Evolutionary conservation across 2,797 vertebrate species (phyloP).

Genomic region (Hydrocynus forskahlii): DNA sequence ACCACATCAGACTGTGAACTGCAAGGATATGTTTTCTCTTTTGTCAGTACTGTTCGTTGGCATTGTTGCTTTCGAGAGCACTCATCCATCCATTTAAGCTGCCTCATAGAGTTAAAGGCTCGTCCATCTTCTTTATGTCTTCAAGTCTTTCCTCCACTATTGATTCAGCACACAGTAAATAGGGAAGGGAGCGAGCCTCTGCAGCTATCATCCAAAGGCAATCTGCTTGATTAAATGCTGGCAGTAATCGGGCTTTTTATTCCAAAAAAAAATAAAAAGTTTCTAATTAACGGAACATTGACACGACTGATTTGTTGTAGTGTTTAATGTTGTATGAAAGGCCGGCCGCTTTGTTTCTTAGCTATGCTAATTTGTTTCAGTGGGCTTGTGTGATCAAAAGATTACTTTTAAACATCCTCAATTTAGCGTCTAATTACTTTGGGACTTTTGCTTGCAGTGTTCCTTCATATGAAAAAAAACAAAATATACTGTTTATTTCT

Average conservation of each 20-base stretch:
- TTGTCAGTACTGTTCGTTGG: background rate
- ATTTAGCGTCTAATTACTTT: background rate
- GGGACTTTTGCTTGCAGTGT: background rate
- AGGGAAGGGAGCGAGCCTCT: slow-evolving; percentile 18
- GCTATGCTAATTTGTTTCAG: slow-evolving; percentile 10
- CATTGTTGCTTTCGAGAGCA: background rate
- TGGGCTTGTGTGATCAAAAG: slow-evolving; percentile 17
- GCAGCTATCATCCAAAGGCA: slow-evolving; percentile 43
- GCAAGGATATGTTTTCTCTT: background rate
- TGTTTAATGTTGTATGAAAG: slow-evolving; percentile 4
- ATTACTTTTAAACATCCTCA: background rate
- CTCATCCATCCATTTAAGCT: background rate
- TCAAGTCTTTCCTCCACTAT: slow-evolving; percentile 19
- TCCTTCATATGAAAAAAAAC: background rate
- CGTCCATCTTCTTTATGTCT: slow-evolving; percentile 10
- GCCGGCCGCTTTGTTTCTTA: slow-evolving; percentile 13
- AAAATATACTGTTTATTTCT: background rate
- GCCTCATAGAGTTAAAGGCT: background rate
- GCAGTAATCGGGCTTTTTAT: slow-evolving; percentile 19
- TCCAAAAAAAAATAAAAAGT: slow-evolving; percentile 34
- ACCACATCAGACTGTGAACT: background rate
- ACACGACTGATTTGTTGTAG: slow-evolving; percentile 9
- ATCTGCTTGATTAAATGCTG: slow-evolving; percentile 52
- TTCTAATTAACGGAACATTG: slow-evolving; percentile 40
- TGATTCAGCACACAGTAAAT: slow-evolving; percentile 39